Conservation (phyloP, 2,888 invertebrate species). For the Eurytoma adleriae region DNA sequence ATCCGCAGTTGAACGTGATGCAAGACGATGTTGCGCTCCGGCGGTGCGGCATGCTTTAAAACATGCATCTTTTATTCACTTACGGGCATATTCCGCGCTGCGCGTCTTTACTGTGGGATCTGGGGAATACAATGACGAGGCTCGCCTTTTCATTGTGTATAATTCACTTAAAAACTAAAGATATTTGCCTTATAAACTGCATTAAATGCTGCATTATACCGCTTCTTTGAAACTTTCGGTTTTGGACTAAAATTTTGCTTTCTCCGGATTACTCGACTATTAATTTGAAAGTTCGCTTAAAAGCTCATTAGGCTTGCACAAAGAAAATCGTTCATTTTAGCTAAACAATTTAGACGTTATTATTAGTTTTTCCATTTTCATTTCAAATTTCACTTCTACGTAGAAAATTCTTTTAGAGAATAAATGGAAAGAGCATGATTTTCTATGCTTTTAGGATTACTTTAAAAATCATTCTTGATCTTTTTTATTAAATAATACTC, state of each 20-base stretch:
- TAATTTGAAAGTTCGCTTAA: slow-evolving; percentile 1
- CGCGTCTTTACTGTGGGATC: not conserved
- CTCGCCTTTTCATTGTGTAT: not conserved
- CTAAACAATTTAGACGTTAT: not conserved
- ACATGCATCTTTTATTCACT: slow-evolving; percentile 6
- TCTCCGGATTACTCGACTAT: not conserved
- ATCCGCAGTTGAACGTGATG: not conserved
- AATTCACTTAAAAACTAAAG: not conserved
- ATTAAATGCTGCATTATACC: not conserved
- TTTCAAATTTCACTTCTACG: too few species aligned
- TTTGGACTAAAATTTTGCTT: slow-evolving; percentile 5
- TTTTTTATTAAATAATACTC: too few species aligned
- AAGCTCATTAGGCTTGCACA: not conserved
- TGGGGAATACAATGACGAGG: not conserved
- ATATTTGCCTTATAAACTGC: slow-evolving; percentile 13
- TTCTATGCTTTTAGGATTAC: too few species aligned
- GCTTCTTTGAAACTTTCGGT: slow-evolving; percentile 3
- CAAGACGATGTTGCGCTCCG: not conserved
- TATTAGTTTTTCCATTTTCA: not conserved
- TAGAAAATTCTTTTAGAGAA: too few species aligned
- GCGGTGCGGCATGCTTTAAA: slow-evolving; percentile 4
- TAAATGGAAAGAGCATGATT: too few species aligned
- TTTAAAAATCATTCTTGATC: too few species aligned
- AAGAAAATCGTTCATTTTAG: not conserved
- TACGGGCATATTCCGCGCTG: not conserved